Conservation (phyloP, 2,113 vertebrate species). For the Misgurnus anguillicaudatus region DNA sequence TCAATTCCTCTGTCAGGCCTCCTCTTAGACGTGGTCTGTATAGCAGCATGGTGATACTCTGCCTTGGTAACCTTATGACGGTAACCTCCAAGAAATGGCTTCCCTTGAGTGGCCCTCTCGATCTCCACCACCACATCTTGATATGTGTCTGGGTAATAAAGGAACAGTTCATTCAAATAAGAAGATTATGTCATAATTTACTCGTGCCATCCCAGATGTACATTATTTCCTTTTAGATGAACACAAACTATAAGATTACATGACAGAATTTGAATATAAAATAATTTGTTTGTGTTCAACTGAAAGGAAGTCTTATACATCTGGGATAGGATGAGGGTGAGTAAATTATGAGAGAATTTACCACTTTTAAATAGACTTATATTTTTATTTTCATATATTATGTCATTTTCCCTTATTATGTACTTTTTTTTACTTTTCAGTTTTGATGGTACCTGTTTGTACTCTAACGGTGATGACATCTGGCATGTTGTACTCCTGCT, state of each 20-base stretch:
- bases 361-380: no score
- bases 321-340: no score
- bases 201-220: no score
- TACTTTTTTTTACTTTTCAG: background rate
- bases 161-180: background rate
- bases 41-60: constrained; percentile 87
- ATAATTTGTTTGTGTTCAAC: no score
- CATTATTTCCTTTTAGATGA: no score
- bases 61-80: constrained; percentile 78
- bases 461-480: constrained; percentile 82
- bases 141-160: constrained; percentile 66
- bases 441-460: constrained; percentile 70
- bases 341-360: no score
- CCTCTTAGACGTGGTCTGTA: constrained; percentile 82
- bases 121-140: constrained; percentile 82
- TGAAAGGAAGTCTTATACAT: no score
- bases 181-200: no score
- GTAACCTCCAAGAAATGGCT: constrained; percentile 91
- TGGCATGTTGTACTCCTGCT: constrained; percentile 73
- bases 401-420: background rate
- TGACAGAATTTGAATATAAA: no score
- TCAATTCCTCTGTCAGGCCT: constrained; percentile 63
- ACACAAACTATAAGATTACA: no score
- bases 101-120: constrained; percentile 75
- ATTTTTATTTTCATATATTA: no score